Conservation (phyloP, 2,797 vertebrate species). For the Mallotus villosus region DNA sequence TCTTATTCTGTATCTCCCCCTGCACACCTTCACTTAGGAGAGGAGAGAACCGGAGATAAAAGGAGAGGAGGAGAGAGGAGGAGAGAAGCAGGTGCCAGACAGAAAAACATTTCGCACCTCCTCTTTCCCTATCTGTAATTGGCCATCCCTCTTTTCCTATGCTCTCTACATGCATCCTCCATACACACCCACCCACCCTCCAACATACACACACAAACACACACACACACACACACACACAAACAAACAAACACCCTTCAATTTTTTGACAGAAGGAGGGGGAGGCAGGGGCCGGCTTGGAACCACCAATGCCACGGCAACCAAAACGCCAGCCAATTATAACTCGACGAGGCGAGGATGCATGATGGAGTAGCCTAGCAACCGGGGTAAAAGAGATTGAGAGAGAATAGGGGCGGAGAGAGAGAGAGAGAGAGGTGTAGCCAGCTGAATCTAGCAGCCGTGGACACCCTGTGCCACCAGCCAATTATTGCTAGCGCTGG, state of each 20-base stretch:
- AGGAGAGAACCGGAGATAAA: background rate
- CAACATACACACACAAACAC: background rate
- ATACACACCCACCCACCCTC: slow-evolving; percentile 30
- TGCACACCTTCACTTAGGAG: too few relatives aligned
- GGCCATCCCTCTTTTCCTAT: background rate
- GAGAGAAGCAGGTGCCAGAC: slow-evolving; percentile 12
- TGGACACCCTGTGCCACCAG: slow-evolving; percentile 31
- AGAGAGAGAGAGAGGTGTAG: slow-evolving; percentile 39
- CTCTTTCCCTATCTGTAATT: background rate
- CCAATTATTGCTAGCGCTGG: slow-evolving; percentile 31
- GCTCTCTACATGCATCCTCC: slow-evolving; percentile 83
- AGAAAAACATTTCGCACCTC: background rate
- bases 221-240: background rate
- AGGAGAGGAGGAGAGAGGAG: background rate
- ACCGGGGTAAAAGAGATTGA: slow-evolving; percentile 66
- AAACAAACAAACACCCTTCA: background rate
- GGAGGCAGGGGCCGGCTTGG: slow-evolving; percentile 74
- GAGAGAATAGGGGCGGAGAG: slow-evolving; percentile 36
- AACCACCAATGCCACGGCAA: slow-evolving; percentile 75
- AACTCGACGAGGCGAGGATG: slow-evolving; percentile 69
- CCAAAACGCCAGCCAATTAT: slow-evolving; percentile 84
- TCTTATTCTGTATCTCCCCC: too few relatives aligned
- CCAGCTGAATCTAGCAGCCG: slow-evolving; percentile 30
- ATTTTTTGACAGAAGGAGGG: slow-evolving; percentile 70
- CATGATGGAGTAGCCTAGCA: slow-evolving; percentile 87